Evolutionary conservation across 2,888 invertebrate genomes (phyloP).

Genomic region (Amiota mariae): DNA sequence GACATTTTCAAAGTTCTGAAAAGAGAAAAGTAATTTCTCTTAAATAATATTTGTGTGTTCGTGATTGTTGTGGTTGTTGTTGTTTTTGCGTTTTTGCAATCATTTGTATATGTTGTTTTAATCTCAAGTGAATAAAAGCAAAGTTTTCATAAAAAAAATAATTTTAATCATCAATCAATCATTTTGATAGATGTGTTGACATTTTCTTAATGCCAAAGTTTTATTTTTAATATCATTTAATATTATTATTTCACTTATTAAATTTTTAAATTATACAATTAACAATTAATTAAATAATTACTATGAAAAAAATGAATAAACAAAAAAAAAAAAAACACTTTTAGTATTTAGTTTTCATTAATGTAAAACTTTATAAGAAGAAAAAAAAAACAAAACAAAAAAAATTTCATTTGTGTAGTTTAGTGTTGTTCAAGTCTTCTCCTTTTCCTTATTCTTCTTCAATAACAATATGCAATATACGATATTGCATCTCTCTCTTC

Average conservation of each 20-base stretch:
- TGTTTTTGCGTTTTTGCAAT: not conserved
- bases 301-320: no score
- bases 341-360: constrained; percentile 26
- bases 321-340: constrained; percentile 39
- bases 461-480: no score
- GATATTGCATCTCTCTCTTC: no score
- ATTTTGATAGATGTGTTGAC: constrained; percentile 51
- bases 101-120: no score
- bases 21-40: constrained; percentile 30
- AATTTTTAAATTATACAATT: no score
- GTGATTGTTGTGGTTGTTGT: not conserved
- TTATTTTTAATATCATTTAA: constrained; percentile 55
- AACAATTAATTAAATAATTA: not conserved
- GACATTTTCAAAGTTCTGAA: not conserved
- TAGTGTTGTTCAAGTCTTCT: constrained; percentile 6
- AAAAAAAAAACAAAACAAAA: constrained; percentile 1
- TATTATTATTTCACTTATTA: constrained; percentile 30
- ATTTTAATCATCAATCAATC: no score
- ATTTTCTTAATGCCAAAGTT: constrained; percentile 70
- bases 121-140: no score
- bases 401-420: constrained; percentile 18
- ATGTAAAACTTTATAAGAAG: no score
- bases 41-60: not conserved
- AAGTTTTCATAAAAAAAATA: no score
- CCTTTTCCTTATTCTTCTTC: not conserved